Base-by-base conservation (phyloP, 2,113 vertebrate genomes). In the Oceanodroma tethys region DNA sequence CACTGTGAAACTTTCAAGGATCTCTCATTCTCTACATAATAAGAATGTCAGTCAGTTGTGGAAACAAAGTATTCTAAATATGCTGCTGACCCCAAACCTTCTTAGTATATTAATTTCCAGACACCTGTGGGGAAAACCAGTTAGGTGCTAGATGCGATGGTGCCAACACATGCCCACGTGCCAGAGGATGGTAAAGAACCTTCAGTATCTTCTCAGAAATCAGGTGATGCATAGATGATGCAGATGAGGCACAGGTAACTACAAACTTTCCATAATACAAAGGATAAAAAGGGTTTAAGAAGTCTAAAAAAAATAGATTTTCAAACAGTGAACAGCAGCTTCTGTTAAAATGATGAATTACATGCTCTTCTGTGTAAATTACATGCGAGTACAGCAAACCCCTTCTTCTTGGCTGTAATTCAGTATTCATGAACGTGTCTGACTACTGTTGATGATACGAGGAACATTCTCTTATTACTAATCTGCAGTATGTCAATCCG, bases 401-500 rank as follows among this genome's bases (percentile, higher is more conserved):
- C 30, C 91, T 86, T 93, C 86, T 94, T 88, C 88, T 79, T 94
- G 34, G 94, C 79, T 81, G 22, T 86, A 94, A 96, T 81, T 97
- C 94, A 97, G 58, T 72, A 94, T 73, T 83, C 6, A 2, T 53
- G 73, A 96, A 74, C 8, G 5, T 34, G 36, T 60, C 71, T 79
- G 65, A 79, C 86, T 88, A 68, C 65, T 70, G 62, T 12, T 93
- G 92, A 87, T 75, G 80, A 96, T 65, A 97, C 1, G 3, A 96
- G 70, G 91, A 94, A 92, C 56, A 32, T 92, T 96, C 90, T 93
- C 93, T 79, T 97, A 45, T 53, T 96, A 71, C 65, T 92, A 94
- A 94, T 95, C 93, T 95, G 48, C 50, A 97, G 76, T 88, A 96
- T 29, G 90, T 90, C 95, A 93, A 88, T 93, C 92, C 42, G 16